Percentiles rank a stretch among this genome's conserved stretches.
phyloP scores from a whole-genome alignment of 2,113 vertebrate species.

The Xenopus laevis region DNA sequence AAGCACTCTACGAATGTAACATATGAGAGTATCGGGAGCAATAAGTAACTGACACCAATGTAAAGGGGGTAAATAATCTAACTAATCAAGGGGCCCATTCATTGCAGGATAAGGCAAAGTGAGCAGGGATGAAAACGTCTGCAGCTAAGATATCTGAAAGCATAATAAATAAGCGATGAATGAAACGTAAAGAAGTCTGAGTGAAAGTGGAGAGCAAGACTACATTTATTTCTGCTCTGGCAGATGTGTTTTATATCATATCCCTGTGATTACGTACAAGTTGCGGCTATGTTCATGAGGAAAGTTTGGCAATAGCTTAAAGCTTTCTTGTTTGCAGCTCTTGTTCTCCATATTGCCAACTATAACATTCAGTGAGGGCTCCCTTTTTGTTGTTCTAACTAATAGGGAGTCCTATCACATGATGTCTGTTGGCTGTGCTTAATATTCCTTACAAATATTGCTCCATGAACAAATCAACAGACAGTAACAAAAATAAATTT shows the following conservation, averaged over 20 bases:
- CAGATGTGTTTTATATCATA: constrained; percentile 14
- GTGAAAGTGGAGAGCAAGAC: not conserved
- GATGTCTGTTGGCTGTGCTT: not conserved
- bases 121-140: too few species aligned
- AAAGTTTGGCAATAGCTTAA: constrained; percentile 19
- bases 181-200: not conserved
- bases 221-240: not conserved
- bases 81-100: too few species aligned
- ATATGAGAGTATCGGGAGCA: too few species aligned
- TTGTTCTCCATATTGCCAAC: constrained; percentile 10
- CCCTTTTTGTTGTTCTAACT: constrained; percentile 2
- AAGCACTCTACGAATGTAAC: too few species aligned
- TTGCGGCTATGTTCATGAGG: not conserved
- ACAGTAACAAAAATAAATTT: not conserved
- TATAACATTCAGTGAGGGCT: constrained; percentile 2
- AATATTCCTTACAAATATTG: not conserved
- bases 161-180: not conserved
- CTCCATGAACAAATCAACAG: not conserved
- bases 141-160: not conserved
- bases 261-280: constrained; percentile 10
- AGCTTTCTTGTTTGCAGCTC: constrained; percentile 14
- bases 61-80: too few species aligned
- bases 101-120: too few species aligned
- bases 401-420: not conserved
- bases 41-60: too few species aligned